Base-by-base conservation (phyloP, 2,888 invertebrate genomes). In the Seira sanloemensis region DNA sequence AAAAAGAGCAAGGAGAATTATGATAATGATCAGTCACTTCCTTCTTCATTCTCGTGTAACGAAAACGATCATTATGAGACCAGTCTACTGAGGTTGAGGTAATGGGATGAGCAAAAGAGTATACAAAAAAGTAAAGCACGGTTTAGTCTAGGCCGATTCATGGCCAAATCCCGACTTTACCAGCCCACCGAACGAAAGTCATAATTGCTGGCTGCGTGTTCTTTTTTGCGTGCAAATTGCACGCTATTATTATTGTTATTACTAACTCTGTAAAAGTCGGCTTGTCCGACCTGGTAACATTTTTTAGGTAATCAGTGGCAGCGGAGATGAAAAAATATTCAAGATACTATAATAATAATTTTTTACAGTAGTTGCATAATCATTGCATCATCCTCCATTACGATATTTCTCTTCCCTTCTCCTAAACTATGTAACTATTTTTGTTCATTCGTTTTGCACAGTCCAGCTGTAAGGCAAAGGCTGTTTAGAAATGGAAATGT, bases 11-110 rank as follows among this genome's bases (percentile, higher is more conserved):
- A 67, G 58, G 74, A 66, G 68, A 75, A 75, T 84, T 84, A 84
- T 84, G 84, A 84, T 84, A 84, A 84, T 84, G 78, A 84, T 84
- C 84, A 84, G 78, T 84, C 84, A 84, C 78, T 84, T 84, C 84
- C 84, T 84, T 73, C 84, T 84, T 78, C 68, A n/a, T 9, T 19
- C 46, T 37, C 5, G 37, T 37, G 37, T 37, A 37, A 37, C 37
- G 37, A 37, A 37, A 37, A 37, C 12, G 37, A 37, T 37, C 12
- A 37, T 37, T 37, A 37, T 37, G 37, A 5, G 5, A 37, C 37
- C 37, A n/a, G n/a, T n/a, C n/a, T n/a, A n/a, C n/a, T n/a, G n/a
- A n/a, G n/a, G n/a, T n/a, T n/a, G n/a, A n/a, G n/a, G n/a, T n/a
- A n/a, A n/a, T n/a, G n/a, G n/a, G n/a, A n/a, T n/a, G n/a, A n/a